Evolutionary conservation across 2,888 invertebrate species (phyloP).

Genomic region (Baronia brevicornis): DNA sequence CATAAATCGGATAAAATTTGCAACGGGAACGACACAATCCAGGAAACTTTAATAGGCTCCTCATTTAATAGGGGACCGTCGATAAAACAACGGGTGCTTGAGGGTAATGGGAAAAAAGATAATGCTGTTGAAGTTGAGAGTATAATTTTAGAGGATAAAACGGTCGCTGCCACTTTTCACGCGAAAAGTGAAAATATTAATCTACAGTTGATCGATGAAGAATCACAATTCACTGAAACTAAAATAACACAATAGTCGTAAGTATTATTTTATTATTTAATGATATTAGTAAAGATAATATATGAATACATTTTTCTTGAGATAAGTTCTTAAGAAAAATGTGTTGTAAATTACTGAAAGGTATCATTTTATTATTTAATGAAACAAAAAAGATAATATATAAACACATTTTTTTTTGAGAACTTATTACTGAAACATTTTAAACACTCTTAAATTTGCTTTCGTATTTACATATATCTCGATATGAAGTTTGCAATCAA

Average conservation of each 20-base stretch:
- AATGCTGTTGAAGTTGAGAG: slow-evolving; percentile 76
- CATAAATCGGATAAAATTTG: slow-evolving; percentile 81
- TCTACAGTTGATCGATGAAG: slow-evolving; percentile 61
- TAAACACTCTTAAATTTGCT: no score
- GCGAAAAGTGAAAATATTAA: slow-evolving; percentile 54
- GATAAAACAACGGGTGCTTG: slow-evolving; percentile 49
- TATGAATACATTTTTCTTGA: no score
- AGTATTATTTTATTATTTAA: no score
- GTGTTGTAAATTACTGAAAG: no score
- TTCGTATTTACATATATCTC: no score
- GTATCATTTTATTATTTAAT: no score
- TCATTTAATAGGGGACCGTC: slow-evolving; percentile 73
- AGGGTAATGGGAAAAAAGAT: slow-evolving; percentile 58
- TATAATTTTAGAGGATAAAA: slow-evolving; percentile 67
- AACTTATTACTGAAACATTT: no score
- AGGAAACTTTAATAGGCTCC: slow-evolving; percentile 78
- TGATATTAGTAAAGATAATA: no score
- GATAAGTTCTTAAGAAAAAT: no score
- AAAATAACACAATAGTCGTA: slow-evolving; percentile 47
- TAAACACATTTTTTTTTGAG: no score
- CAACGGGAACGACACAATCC: slow-evolving; percentile 85
- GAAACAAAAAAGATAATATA: no score
- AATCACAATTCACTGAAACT: slow-evolving; percentile 49
- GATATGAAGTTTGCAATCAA: no score
- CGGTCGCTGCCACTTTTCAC: slow-evolving; percentile 49